Evolutionary conservation across 35 echinoderm and acorn worm species (phyloP).

Genomic region (Acanthaster planci): DNA sequence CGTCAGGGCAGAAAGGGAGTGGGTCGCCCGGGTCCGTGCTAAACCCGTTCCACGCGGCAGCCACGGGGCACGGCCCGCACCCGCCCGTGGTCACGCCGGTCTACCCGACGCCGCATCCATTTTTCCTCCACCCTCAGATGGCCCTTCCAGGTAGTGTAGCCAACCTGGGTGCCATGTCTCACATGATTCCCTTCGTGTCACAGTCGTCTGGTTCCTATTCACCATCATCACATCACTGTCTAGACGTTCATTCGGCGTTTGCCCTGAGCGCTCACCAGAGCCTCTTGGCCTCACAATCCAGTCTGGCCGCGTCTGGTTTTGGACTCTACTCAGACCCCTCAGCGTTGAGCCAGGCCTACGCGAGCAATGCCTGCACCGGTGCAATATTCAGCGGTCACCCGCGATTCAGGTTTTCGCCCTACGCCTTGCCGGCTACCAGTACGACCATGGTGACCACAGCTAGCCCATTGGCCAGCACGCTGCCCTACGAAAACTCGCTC

Average conservation of each 20-base stretch:
- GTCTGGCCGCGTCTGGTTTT: constrained; percentile 33
- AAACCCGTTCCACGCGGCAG: constrained; percentile 25
- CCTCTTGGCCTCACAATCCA: constrained; percentile 21
- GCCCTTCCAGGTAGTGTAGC: constrained; percentile 57
- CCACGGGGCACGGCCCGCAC: constrained; percentile 49
- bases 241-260: constrained; percentile 36
- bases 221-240: constrained; percentile 49
- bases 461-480: constrained; percentile 70
- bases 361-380: constrained; percentile 86
- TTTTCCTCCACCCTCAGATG: constrained; percentile 78
- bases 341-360: constrained; percentile 76
- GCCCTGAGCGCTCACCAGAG: constrained; percentile 25
- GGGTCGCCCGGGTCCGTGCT: constrained; percentile 5
- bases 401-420: constrained; percentile 88
- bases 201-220: constrained; percentile 62
- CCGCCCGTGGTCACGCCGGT: constrained; percentile 76
- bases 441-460: constrained; percentile 78
- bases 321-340: constrained; percentile 77
- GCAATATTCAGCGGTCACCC: constrained; percentile 99
- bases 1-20: not conserved
- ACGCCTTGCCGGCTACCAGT: constrained; percentile 70
- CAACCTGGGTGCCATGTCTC: constrained; percentile 67
- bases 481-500: constrained; percentile 83
- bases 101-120: constrained; percentile 82
- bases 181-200: constrained; percentile 78